phyloP scores from a whole-genome alignment of 2,797 vertebrate species.

The Crypturellus tataupa region DNA sequence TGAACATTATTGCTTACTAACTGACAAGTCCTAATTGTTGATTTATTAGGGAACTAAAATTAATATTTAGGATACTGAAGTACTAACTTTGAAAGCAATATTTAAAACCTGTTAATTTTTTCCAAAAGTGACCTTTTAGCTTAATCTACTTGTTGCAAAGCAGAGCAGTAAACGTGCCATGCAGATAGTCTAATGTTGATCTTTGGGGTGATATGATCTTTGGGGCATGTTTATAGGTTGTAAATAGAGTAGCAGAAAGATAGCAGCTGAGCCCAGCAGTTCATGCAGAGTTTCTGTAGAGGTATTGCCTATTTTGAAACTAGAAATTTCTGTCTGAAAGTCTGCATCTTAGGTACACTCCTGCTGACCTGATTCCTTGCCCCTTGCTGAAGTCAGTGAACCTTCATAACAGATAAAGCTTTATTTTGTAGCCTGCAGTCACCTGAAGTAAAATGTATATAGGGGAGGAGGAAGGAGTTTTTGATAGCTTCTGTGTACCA shows the following conservation, averaged over 20 bases:
- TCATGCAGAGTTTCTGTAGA: neutral
- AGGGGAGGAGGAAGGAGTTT: neutral
- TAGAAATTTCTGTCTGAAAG: neutral
- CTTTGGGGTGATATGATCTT: neutral
- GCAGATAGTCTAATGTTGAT: neutral
- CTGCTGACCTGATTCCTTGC: neutral
- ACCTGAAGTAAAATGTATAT: neutral
- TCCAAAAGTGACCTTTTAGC: neutral
- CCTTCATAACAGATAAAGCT: neutral
- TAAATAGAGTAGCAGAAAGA: neutral
- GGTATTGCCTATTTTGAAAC: neutral
- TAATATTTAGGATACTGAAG: neutral
- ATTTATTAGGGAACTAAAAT: neutral
- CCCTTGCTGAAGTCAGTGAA: neutral
- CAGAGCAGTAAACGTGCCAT: neutral
- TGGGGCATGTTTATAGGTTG: neutral
- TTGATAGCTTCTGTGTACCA: neutral
- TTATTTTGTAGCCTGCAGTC: neutral
- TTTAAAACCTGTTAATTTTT: neutral
- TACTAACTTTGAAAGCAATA: neutral
- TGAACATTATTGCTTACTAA: neutral
- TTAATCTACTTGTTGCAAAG: neutral
- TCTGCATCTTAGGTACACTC: neutral
- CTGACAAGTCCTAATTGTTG: neutral
- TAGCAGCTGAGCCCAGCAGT: neutral